Conservation (phyloP, 2,888 invertebrate species). For the Meandrusa payeni region DNA sequence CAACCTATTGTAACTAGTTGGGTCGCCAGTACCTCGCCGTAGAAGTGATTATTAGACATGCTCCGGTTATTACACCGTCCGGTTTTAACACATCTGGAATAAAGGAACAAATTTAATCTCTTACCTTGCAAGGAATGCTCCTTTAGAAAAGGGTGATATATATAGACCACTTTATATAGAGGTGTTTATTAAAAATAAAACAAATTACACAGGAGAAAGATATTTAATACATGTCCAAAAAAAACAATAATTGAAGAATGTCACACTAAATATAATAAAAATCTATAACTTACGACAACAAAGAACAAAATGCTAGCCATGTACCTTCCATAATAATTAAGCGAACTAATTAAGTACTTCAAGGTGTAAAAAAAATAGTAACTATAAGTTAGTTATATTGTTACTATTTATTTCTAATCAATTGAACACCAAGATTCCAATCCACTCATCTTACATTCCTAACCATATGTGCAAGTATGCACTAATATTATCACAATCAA, state of each 20-base stretch:
- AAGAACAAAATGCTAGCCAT: slow-evolving; percentile 30
- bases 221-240: slow-evolving; percentile 48
- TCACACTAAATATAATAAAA: slow-evolving; percentile 25
- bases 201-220: slow-evolving; percentile 31
- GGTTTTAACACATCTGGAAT: too few relatives aligned
- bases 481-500: slow-evolving; percentile 3
- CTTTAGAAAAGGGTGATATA: too few relatives aligned
- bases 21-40: too few relatives aligned
- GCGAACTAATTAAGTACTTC: slow-evolving; percentile 57
- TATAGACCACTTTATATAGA: too few relatives aligned
- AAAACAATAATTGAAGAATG: slow-evolving; percentile 16
- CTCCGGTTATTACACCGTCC: too few relatives aligned
- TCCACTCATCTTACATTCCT: not conserved
- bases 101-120: too few relatives aligned
- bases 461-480: not conserved
- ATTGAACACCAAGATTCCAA: slow-evolving; percentile 3
- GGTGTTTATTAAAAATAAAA: slow-evolving; percentile 6
- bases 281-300: slow-evolving; percentile 25
- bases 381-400: slow-evolving; percentile 21
- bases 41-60: too few relatives aligned
- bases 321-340: slow-evolving; percentile 27
- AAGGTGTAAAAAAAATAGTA: slow-evolving; percentile 21
- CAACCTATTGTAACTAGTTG: too few relatives aligned
- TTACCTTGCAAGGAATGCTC: too few relatives aligned
- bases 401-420: slow-evolving; percentile 4